phyloP scores from a whole-genome alignment of 2,888 invertebrate genomes.

The Campoplex nolae region DNA sequence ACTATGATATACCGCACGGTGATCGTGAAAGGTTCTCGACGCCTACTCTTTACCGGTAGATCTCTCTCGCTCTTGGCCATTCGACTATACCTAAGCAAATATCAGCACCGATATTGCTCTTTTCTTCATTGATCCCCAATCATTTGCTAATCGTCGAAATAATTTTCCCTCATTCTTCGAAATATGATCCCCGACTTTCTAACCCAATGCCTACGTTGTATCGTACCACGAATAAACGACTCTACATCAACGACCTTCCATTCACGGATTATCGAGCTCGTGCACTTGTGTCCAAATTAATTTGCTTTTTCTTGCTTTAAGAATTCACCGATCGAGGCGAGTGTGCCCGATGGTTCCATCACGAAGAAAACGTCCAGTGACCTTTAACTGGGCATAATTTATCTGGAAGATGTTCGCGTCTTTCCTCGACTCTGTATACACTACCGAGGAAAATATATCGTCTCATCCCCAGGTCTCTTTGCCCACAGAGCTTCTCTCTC shows the following conservation, averaged over 20 bases:
- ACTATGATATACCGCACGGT: slow-evolving; percentile 63
- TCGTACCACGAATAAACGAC: neutral
- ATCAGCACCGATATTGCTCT: neutral
- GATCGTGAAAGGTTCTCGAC: slow-evolving; percentile 80
- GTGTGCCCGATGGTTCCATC: slow-evolving; percentile 60
- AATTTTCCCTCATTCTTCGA: neutral
- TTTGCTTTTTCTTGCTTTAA: neutral
- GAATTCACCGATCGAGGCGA: slow-evolving; percentile 35
- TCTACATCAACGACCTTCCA: neutral
- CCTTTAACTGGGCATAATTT: slow-evolving; percentile 80
- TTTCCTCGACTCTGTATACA: slow-evolving; percentile 60
- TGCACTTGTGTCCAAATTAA: slow-evolving; percentile 9
- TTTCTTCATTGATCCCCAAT: neutral
- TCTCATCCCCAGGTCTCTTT: slow-evolving; percentile 56
- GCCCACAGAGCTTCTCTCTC: slow-evolving; percentile 33
- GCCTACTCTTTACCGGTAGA: slow-evolving; percentile 39
- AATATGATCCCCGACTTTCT: neutral
- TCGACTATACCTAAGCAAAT: slow-evolving; percentile 31
- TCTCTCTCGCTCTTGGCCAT: neutral
- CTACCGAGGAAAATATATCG: slow-evolving; percentile 64
- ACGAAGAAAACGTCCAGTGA: slow-evolving; percentile 76
- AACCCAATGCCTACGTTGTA: neutral
- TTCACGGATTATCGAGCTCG: neutral
- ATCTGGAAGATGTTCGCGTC: slow-evolving; percentile 75
- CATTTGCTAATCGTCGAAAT: neutral